Base-by-base conservation (phyloP, 2,113 vertebrate species). In the Kryptolebias marmoratus region DNA sequence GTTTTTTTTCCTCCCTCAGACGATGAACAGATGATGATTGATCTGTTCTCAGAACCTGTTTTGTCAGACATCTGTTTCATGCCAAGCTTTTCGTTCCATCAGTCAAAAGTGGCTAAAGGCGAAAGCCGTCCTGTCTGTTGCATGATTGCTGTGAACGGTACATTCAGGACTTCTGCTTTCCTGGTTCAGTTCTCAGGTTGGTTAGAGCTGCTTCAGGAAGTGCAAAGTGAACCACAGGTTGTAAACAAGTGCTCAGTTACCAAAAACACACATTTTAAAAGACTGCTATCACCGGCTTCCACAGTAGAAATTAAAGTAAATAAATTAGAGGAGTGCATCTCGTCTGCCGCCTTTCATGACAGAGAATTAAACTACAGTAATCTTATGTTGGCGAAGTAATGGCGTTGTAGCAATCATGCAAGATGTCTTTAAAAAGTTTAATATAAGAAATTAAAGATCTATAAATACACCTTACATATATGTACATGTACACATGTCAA, bases 111-210 rank as follows among this genome's bases (percentile, higher is more conserved):
- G 18, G 42, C 15, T 31, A 10, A 5, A 61, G 44, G 22, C 55
- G 58, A 10, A 62, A 61, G 32, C 15, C 16, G 39, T 42, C 28
- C 15, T 16, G 0, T 57, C 14, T 55, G 68, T 18, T 54, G 47
- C 32, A 22, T 68, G 9, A 44, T 13, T 11, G 10, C 22, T 66
- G 18, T 49, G 11, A 54, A n/a, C 2, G 0, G 30, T 64, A 49
- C 22, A 22, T 3, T 50, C 11, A 27, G 7, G 58, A 74, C 86
- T 88, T 87, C 84, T 72, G 30, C 49, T 22, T 84, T 78, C 44
- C 52, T 27, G 27, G 15, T 74, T 68, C 30, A 63, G 11, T 49
- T 70, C 44, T 74, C 47, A 66, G 56, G 61, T 83, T 63, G 11
- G 27, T 13, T 66, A 39, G 2, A n/a, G 50, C 49, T 16, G 1